Conservation (phyloP, 2,797 vertebrate genomes). For the Bovichtus variegatus region DNA sequence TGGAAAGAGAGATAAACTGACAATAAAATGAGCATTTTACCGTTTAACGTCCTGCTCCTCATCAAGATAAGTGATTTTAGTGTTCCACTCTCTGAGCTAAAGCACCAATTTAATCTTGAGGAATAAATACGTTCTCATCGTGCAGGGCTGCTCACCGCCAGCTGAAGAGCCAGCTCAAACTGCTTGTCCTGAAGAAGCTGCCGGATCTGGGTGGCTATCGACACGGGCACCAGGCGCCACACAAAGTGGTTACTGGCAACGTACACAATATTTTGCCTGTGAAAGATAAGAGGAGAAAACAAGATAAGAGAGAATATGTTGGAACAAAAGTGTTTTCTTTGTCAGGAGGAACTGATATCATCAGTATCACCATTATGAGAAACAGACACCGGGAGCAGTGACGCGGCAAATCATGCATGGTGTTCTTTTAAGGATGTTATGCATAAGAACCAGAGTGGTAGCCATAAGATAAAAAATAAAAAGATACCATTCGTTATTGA, state of each 20-base stretch:
- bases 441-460: neutral
- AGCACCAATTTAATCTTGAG: conserved; percentile 35
- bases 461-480: too few relatives aligned
- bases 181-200: conserved; percentile 99
- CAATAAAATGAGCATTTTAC: conserved; percentile 7
- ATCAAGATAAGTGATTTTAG: conserved; percentile 45
- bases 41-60: conserved; percentile 16
- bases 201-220: conserved; percentile 96
- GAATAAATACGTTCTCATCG: conserved; percentile 31
- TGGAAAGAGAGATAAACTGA: neutral
- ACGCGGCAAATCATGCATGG: neutral
- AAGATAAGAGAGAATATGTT: conserved; percentile 2
- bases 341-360: neutral
- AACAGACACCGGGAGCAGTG: neutral
- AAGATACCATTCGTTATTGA: neutral
- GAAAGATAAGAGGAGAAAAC: conserved; percentile 33
- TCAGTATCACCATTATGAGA: neutral
- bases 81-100: conserved; percentile 18
- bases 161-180: conserved; percentile 96
- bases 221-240: conserved; percentile 97
- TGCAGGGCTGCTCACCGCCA: conserved; percentile 89
- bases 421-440: conserved; percentile 2
- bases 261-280: conserved; percentile 94
- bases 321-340: conserved; percentile 9
- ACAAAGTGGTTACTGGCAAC: conserved; percentile 99